Percentiles rank a stretch among this genome's conserved stretches.
Conservation (phyloP, 2,888 invertebrate genomes). For the Tridacna crocea region DNA sequence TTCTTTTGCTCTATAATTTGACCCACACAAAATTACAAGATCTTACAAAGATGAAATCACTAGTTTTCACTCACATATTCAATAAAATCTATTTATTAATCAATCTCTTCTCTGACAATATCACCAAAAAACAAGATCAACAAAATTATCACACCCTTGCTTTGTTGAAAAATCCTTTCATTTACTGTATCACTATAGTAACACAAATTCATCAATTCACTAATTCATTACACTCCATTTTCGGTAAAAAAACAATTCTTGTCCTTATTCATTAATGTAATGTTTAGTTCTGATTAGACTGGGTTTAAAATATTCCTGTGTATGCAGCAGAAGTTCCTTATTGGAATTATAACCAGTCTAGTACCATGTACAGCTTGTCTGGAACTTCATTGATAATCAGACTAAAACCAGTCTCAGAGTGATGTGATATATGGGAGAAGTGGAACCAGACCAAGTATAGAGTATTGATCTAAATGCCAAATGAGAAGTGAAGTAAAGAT, state of each 20-base stretch:
- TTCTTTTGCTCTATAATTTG: too few species aligned
- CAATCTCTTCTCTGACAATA: not conserved
- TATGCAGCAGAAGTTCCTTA: constrained; percentile 17
- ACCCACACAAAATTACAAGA: too few species aligned
- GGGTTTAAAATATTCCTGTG: constrained; percentile 34
- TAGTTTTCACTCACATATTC: too few species aligned
- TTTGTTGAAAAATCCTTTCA: not conserved
- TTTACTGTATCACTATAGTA: not conserved
- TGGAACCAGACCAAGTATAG: constrained; percentile 18
- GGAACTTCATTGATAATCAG: constrained; percentile 23
- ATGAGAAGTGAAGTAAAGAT: constrained; percentile 13
- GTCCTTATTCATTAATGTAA: constrained; percentile 34
- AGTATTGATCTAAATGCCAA: constrained; percentile 18
- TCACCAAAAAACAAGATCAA: not conserved
- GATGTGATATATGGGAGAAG: constrained; percentile 12
- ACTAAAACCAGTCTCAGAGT: constrained; percentile 16
- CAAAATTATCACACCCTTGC: not conserved
- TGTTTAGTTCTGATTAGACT: constrained; percentile 24
- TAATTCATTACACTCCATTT: constrained; percentile 11
- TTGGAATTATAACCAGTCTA: constrained; percentile 19
- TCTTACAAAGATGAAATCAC: too few species aligned
- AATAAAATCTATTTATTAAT: constrained; percentile 9
- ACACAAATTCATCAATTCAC: not conserved
- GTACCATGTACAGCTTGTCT: constrained; percentile 19
- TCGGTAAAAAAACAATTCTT: not conserved